Percentiles rank a stretch among this genome's conserved stretches.
Conservation (phyloP, 2,113 vertebrate species). For the Mesitornis unicolor region DNA sequence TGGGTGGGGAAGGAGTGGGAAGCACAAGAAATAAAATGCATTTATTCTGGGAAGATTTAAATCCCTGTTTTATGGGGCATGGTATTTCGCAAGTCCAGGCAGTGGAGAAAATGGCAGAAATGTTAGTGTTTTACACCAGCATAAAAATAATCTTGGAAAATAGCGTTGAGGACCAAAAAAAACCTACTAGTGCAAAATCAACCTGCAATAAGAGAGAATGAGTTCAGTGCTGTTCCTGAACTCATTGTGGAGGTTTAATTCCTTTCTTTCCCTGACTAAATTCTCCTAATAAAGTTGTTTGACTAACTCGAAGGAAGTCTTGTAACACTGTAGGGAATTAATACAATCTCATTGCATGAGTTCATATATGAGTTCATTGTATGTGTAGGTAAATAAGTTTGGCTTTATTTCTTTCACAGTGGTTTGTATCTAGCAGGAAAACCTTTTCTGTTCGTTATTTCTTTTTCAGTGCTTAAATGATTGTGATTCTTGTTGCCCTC, state of each 20-base stretch:
- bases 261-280: background rate
- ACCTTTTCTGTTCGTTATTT: background rate
- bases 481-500: conserved; percentile 11
- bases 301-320: background rate
- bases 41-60: conserved; percentile 69
- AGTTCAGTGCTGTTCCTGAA: background rate
- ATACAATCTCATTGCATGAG: background rate
- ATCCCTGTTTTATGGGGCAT: conserved; percentile 66
- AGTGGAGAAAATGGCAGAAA: conserved; percentile 52
- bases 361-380: background rate
- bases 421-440: conserved; percentile 30
- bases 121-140: conserved; percentile 29
- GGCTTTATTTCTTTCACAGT: background rate
- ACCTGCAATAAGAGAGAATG: background rate
- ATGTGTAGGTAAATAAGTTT: conserved; percentile 16
- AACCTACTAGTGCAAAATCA: background rate
- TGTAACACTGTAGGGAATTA: background rate
- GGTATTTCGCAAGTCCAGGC: conserved; percentile 64
- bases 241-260: background rate
- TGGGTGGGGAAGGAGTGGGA: conserved; percentile 46
- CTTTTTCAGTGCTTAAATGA: background rate
- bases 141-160: conserved; percentile 39
- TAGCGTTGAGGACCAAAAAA: background rate
- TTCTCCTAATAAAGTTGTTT: background rate
- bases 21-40: conserved; percentile 61